Evolutionary conservation across 2,113 vertebrate species (phyloP), one percentile per base, ranked within the genome.

Genomic region (Irena cyanogastra): DNA sequence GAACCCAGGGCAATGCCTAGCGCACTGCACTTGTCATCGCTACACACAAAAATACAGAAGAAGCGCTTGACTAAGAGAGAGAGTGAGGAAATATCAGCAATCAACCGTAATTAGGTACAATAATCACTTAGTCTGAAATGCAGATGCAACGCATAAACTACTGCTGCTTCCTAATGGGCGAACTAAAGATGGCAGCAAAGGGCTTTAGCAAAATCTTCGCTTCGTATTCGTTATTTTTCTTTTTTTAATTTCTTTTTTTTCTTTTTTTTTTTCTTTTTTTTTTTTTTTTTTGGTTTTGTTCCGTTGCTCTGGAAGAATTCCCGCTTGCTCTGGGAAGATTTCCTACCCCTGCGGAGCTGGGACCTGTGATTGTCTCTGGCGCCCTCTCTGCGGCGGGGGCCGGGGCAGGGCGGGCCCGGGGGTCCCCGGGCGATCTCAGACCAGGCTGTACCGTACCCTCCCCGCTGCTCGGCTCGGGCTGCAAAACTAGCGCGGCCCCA

Each of bases 361-460:
- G 97, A 98, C 97, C 98, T 98, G 98, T 99, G 99, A 99, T 99
- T 99, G 99, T 99, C 99, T 98, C 97, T 97, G 99, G 98, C 98
- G 97, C 98, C 96, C 98, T 97, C 95, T 95, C 98, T 98, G 98
- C 96, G 93, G 75, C 24, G 56, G 75, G 41, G 15, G n/a, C 64
- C 39, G 31, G 39, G 71, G 60, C 6, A 16, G 52, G 31, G 56
- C 49, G 65, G 50, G 14, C 53, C 33, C 33, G 56, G 56, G 56
- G n/a, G 56, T 53, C 52, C 83, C 30, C 23, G 45, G 96, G 96
- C 90, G 47, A 89, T 71, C 89, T 78, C 96, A 78, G 89, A 94
- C 93, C 93, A 9, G 68, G 76, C 69, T 9, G 53, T 1, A 4
- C 39, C 64, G 3, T 0, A 3, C 60, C 5, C 1, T 21, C 16